phyloP scores from a whole-genome alignment of 1,140 invertebrate genomes.

The Caenorhabditis briggsae region DNA sequence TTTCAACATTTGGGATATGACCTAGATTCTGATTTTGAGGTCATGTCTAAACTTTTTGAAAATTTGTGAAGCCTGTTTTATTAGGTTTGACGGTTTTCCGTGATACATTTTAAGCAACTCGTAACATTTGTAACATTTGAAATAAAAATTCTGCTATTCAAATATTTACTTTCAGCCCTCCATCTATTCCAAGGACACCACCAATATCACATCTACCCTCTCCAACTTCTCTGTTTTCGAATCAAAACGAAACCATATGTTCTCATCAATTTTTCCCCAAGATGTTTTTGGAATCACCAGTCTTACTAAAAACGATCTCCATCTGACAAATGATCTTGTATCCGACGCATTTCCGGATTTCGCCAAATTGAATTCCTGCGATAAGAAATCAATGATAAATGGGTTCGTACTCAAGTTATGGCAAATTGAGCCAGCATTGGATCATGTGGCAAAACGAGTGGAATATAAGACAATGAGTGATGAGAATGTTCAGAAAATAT shows the following conservation, averaged over 20 bases:
- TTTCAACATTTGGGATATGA: too few relatives aligned
- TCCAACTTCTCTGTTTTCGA: not conserved
- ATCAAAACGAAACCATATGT: not conserved
- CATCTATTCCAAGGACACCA: not conserved
- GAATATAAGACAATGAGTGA: not conserved
- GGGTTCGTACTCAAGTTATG: not conserved
- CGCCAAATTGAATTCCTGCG: not conserved
- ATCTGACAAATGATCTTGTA: not conserved
- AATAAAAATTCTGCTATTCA: too few relatives aligned
- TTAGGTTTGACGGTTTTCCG: too few relatives aligned
- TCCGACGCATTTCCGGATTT: not conserved
- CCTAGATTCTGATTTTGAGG: too few relatives aligned
- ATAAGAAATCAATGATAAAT: not conserved
- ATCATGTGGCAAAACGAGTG: not conserved
- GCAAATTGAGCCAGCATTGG: slow-evolving; percentile 1
- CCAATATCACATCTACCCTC: not conserved
- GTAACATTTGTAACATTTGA: too few relatives aligned
- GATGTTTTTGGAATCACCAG: not conserved
- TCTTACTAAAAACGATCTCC: not conserved
- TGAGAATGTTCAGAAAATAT: not conserved
- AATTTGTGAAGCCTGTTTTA: too few relatives aligned
- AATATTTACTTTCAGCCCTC: not conserved
- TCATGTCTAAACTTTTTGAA: too few relatives aligned
- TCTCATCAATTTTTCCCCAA: not conserved
- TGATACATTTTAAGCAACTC: too few relatives aligned